Percentiles rank a stretch among this genome's conserved stretches.
phyloP scores from a whole-genome alignment of 2,113 vertebrate genomes.

The Percopsis transmontana region DNA sequence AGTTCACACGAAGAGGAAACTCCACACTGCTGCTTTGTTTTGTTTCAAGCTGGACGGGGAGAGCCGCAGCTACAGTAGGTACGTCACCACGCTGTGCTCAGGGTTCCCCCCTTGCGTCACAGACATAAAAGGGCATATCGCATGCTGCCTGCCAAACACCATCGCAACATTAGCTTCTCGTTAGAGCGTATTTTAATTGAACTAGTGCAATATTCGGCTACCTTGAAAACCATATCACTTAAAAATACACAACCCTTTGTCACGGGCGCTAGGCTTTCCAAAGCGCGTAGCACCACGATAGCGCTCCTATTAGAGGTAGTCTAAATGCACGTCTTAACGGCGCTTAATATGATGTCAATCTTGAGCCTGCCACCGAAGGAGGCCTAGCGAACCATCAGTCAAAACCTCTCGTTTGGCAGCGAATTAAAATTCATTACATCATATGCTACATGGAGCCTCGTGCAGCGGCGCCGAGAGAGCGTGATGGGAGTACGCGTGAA shows the following conservation, averaged over 20 bases:
- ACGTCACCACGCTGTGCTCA: conserved; percentile 54
- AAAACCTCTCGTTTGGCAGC: conserved; percentile 29
- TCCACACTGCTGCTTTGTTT: neutral
- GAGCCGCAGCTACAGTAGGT: conserved; percentile 2
- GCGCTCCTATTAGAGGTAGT: neutral
- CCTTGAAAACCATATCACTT: neutral
- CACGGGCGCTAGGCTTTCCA: no score
- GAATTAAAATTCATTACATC: conserved; percentile 52
- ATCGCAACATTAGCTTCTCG: neutral
- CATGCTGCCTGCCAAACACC: conserved; percentile 37
- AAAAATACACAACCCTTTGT: neutral
- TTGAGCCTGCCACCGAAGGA: conserved; percentile 28
- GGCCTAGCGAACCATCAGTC: conserved; percentile 32
- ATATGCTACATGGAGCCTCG: conserved; percentile 33
- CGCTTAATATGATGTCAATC: conserved; percentile 40
- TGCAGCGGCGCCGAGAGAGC: conserved; percentile 32
- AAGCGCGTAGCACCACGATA: conserved; percentile 13
- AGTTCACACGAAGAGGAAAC: no score
- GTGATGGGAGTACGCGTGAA: neutral
- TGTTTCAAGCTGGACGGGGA: conserved; percentile 45
- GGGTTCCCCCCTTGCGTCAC: conserved; percentile 59
- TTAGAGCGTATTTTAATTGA: no score
- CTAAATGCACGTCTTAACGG: neutral
- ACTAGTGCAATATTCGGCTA: neutral
- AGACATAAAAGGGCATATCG: no score